Base-by-base conservation (phyloP, 2,888 invertebrate species). In the Andrena bicolor region DNA sequence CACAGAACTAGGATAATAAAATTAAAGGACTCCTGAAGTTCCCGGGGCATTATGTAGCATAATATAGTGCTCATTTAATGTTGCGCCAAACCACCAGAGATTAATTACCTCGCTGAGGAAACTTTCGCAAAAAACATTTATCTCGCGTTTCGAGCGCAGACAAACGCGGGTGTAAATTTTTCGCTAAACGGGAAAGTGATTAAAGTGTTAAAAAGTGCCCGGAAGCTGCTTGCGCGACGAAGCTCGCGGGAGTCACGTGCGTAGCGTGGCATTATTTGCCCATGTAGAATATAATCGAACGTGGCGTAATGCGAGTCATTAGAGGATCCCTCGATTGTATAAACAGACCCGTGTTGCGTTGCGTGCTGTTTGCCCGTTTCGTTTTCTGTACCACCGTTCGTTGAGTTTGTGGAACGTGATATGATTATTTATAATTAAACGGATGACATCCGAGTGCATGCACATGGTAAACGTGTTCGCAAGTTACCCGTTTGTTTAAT, bases 21-120 rank as follows among this genome's bases (percentile, higher is more conserved):
- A 79, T 80, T 80, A 80, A 72, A 65, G 66, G 66, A 72, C 66
- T 66, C 7, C 49, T 26, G 41, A 80, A 73, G 66, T 80, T 80
- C 49, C 28, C 10, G 35, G 8, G 35, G 16, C 63, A 58, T 68
- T 73, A 68, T 58, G 30, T 68, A n/a, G 49, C 58, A 64, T 70
- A 77, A 70, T 79, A 51, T 56, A 51, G 41, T n/a, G 70, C 58
- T 64, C 58, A 32, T 70, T 77, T 60, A 70, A 48, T 30, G 49
- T 49, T 26, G 16, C 64, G 30, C 23, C 48, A 68, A 79, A 79
- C 69, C 78, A n/a, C 69, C 49, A 28, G 49, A 64, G 26, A 77
- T 77, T 77, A 77, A 77, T 70, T 58, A 64, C 13, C 26, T 23
- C 1, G 63, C 10, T 16, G 41, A 53, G 63, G 53, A 20, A 63